A percentile compares a stretch with the other conserved stretches of the same genome.
phyloP scores from a whole-genome alignment of 2,113 vertebrate species.

The Stegostoma tigrinum region DNA sequence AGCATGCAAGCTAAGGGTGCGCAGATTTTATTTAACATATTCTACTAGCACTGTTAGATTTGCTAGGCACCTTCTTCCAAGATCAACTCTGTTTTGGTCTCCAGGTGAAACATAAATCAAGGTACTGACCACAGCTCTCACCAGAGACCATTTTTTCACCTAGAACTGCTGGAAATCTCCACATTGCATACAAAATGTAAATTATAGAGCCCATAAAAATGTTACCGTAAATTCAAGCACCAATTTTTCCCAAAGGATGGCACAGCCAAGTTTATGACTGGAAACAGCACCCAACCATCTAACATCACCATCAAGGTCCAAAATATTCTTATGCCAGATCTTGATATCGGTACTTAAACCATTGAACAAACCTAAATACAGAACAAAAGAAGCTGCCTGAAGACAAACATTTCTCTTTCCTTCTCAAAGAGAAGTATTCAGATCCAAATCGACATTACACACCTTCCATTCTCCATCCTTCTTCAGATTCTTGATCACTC shows the following conservation, averaged over 20 bases:
- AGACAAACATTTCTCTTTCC: not conserved
- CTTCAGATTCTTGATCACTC: constrained; percentile 69
- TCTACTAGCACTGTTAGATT: not conserved
- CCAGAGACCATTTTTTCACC: too few species aligned
- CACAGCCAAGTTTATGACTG: not conserved
- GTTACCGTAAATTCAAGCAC: not conserved
- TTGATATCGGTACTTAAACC: not conserved
- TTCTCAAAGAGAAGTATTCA: not conserved
- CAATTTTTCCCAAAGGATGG: not conserved
- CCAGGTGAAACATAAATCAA: not conserved
- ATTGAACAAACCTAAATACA: not conserved
- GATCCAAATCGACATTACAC: not conserved
- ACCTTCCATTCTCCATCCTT: constrained; percentile 80
- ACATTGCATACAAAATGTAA: not conserved
- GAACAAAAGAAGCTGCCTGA: not conserved
- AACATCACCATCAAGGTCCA: not conserved
- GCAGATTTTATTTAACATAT: not conserved
- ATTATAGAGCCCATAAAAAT: not conserved
- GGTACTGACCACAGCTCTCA: not conserved
- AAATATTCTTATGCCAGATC: not conserved
- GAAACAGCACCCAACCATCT: not conserved
- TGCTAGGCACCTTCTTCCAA: not conserved
- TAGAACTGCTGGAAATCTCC: too few species aligned
- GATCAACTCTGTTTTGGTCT: not conserved
- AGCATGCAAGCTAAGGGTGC: not conserved